Conservation (phyloP, 2,797 vertebrate species). For the Rhadinocentrus ornatus region DNA sequence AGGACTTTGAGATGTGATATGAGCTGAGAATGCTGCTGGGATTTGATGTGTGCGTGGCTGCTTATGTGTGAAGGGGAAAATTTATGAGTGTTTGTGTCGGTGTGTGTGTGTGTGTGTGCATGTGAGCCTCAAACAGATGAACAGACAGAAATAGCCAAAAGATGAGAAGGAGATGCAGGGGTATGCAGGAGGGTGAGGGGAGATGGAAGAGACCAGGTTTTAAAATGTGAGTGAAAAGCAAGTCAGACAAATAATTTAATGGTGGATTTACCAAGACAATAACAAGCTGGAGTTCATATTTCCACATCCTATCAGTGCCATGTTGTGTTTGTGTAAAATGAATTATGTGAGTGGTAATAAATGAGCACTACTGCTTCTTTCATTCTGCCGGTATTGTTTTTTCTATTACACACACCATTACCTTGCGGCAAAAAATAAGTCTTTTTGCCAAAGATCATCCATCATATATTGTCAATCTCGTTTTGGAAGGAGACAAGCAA, state of each 20-base stretch:
- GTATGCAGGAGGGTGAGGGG: constrained; percentile 23
- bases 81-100: constrained; percentile 33
- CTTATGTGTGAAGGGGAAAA: constrained; percentile 46
- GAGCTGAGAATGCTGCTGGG: constrained; percentile 48
- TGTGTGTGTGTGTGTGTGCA: constrained; percentile 19
- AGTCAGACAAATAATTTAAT: constrained; percentile 60
- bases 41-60: constrained; percentile 31
- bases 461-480: constrained; percentile 66
- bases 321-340: constrained; percentile 64
- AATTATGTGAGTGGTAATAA: constrained; percentile 64
- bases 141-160: constrained; percentile 62
- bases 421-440: constrained; percentile 59
- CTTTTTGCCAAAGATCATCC: constrained; percentile 61
- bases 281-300: constrained; percentile 63
- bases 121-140: constrained; percentile 52
- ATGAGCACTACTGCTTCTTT: constrained; percentile 53
- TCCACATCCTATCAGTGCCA: constrained; percentile 54
- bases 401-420: constrained; percentile 80
- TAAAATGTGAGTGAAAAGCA: constrained; percentile 43
- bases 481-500: constrained; percentile 53
- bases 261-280: constrained; percentile 63
- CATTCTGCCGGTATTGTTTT: constrained; percentile 39
- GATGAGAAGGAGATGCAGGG: constrained; percentile 55
- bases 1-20: constrained; percentile 50
- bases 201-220: constrained; percentile 38